phyloP scores from a whole-genome alignment of 2,797 vertebrate genomes.

The Sebastes nivosus region DNA sequence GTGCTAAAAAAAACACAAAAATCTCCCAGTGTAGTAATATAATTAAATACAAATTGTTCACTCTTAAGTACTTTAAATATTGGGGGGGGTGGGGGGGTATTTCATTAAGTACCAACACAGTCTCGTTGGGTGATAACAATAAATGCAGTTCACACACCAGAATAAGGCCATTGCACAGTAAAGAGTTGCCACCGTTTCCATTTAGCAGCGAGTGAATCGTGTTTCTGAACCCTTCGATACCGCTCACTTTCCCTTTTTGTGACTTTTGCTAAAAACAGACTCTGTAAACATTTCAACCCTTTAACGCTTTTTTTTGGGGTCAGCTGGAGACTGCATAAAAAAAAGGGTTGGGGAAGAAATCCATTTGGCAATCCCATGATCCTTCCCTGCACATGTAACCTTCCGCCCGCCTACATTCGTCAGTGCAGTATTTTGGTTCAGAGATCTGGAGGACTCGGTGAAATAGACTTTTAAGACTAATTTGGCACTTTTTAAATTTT shows the following conservation, averaged over 20 bases:
- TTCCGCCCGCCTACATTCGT: conserved; percentile 52
- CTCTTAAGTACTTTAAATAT: conserved; percentile 48
- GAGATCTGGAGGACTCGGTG: conserved; percentile 37
- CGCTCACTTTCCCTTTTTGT: conserved; percentile 57
- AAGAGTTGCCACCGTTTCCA: conserved; percentile 26
- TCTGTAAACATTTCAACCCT: conserved; percentile 66
- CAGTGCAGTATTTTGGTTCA: conserved; percentile 61
- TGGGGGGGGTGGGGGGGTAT: neutral
- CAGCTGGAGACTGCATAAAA: conserved; percentile 54
- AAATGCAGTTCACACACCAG: conserved; percentile 2
- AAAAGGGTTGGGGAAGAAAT: neutral
- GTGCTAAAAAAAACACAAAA: conserved; percentile 1
- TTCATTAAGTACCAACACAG: conserved; percentile 30
- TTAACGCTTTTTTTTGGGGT: conserved; percentile 44
- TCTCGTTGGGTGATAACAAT: conserved; percentile 19
- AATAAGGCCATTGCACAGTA: conserved; percentile 51
- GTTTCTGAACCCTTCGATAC: conserved; percentile 53
- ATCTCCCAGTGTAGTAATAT: conserved; percentile 38
- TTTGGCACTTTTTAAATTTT: conserved; percentile 76
- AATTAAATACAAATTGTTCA: conserved; percentile 25
- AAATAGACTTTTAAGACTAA: conserved; percentile 66
- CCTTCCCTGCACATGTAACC: conserved; percentile 50
- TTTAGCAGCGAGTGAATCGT: conserved; percentile 75
- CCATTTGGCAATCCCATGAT: conserved; percentile 58
- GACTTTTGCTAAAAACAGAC: conserved; percentile 62